These are phyloP conservation scores for Ernsta delagoae DNA, from an alignment of 2,888 invertebrate species.

Conservation along the genomic window DNA sequence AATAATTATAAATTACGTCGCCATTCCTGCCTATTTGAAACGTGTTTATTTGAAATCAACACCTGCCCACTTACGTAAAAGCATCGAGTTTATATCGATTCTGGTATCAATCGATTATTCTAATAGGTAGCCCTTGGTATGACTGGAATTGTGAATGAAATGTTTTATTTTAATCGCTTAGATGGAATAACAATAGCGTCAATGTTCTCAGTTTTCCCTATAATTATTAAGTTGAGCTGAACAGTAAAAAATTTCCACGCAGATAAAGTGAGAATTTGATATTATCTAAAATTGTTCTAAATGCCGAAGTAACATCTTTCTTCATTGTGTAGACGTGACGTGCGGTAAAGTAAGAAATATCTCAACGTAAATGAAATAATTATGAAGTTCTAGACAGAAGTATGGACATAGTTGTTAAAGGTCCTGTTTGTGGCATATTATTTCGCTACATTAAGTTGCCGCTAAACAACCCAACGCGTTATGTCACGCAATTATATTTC, in stretches of 20 bases:
- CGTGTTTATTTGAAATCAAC: constrained; percentile 52
- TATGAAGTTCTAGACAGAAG: constrained; percentile 6
- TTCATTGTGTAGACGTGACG: constrained; percentile 16
- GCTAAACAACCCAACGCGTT: constrained; percentile 20
- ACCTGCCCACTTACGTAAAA: constrained; percentile 48
- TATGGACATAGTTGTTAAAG: constrained; percentile 9
- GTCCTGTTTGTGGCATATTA: constrained; percentile 11
- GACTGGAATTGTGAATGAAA: constrained; percentile 42
- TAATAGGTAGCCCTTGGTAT: constrained; percentile 37
- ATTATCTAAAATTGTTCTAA: constrained; percentile 25
- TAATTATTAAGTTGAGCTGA: constrained; percentile 10
- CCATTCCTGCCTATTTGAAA: constrained; percentile 26
- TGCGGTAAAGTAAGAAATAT: constrained; percentile 16
- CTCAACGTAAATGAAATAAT: background rate
- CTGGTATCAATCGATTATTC: constrained; percentile 46
- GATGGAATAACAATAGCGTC: constrained; percentile 23
- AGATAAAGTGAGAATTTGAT: constrained; percentile 17
- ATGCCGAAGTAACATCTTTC: constrained; percentile 9
- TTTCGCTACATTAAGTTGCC: constrained; percentile 21
- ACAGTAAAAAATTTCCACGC: constrained; percentile 9
- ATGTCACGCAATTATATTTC: constrained; percentile 34
- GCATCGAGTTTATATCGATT: constrained; percentile 47
- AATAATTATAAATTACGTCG: too few species aligned
- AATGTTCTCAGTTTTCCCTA: constrained; percentile 9
- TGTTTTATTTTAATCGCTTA: constrained; percentile 18